These are phyloP conservation scores for Drosophila littoralis DNA, from an alignment of 1,140 invertebrate genomes.

Conservation along the genomic window DNA sequence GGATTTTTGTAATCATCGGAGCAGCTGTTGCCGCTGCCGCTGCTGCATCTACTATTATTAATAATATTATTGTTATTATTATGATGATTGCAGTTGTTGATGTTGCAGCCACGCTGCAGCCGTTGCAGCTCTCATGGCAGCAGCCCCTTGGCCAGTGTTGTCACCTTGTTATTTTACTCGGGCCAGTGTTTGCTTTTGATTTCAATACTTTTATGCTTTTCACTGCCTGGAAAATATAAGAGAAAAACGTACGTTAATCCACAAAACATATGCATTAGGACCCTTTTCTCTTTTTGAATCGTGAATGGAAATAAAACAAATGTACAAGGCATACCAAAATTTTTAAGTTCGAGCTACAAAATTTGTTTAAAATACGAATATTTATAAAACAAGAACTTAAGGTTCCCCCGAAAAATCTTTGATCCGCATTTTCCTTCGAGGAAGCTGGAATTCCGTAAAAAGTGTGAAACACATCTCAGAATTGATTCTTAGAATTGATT, in stretches of 20 bases:
- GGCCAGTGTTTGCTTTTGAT: constrained; percentile 67
- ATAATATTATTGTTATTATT: constrained; percentile 25
- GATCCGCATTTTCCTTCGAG: no score
- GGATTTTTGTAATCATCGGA: constrained; percentile 55
- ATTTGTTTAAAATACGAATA: no score
- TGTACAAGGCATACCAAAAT: no score
- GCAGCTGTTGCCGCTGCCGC: constrained; percentile 40
- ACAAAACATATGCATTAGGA: no score
- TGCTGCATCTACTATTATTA: constrained; percentile 28
- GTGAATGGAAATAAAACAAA: no score
- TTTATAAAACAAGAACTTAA: no score
- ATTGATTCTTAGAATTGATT: no score
- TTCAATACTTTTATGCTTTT: constrained; percentile 43
- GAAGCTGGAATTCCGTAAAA: no score
- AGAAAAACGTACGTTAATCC: constrained; percentile 31
- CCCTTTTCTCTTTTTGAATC: no score
- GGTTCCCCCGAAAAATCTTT: no score
- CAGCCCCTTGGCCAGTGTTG: constrained; percentile 31
- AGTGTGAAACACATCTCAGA: no score
- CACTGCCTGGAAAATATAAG: constrained; percentile 39
- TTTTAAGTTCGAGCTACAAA: no score
- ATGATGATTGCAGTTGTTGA: constrained; percentile 11
- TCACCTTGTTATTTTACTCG: constrained; percentile 12
- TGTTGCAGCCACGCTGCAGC: constrained; percentile 57
- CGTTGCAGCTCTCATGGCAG: constrained; percentile 72